phyloP scores from a whole-genome alignment of 2,888 invertebrate species.

The Sceliomorpha sp. region DNA sequence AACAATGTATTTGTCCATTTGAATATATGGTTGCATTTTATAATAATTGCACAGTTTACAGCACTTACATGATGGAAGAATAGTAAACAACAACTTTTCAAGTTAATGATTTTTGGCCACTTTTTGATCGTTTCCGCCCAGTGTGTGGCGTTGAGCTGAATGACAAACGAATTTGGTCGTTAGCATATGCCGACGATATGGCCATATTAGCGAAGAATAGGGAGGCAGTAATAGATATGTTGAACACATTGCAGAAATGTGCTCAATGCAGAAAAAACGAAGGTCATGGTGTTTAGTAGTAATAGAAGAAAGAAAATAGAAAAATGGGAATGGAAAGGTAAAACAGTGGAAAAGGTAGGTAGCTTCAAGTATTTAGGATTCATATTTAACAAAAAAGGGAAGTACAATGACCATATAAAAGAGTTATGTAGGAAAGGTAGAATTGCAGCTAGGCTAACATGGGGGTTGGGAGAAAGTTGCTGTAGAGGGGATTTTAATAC shows the following conservation, averaged over 20 bases:
- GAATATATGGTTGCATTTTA: too few relatives aligned
- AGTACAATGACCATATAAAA: constrained; percentile 11
- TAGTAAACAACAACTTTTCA: too few relatives aligned
- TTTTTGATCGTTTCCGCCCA: too few relatives aligned
- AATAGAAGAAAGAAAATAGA: constrained; percentile 3
- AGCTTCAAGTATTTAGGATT: constrained; percentile 17
- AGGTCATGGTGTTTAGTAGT: not conserved
- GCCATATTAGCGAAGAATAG: constrained; percentile 1
- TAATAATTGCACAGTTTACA: too few relatives aligned
- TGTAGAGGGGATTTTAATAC: constrained; percentile 12
- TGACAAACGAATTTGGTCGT: not conserved
- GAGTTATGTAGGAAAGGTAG: constrained; percentile 9
- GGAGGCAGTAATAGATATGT: constrained; percentile 6
- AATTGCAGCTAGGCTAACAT: not conserved
- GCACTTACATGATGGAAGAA: too few relatives aligned
- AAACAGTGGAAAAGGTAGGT: constrained; percentile 13
- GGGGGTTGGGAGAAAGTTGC: constrained; percentile 11
- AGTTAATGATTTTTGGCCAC: too few relatives aligned
- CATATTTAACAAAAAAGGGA: constrained; percentile 1
- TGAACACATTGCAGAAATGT: not conserved
- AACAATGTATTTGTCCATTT: too few relatives aligned
- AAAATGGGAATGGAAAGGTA: constrained; percentile 12
- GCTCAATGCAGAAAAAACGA: constrained; percentile 3
- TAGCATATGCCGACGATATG: not conserved
- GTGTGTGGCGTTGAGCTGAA: constrained; percentile 2